Percentiles rank a stretch among this genome's conserved stretches.
phyloP scores from a whole-genome alignment of 2,888 invertebrate species.

The Drosophila meridionalis region DNA sequence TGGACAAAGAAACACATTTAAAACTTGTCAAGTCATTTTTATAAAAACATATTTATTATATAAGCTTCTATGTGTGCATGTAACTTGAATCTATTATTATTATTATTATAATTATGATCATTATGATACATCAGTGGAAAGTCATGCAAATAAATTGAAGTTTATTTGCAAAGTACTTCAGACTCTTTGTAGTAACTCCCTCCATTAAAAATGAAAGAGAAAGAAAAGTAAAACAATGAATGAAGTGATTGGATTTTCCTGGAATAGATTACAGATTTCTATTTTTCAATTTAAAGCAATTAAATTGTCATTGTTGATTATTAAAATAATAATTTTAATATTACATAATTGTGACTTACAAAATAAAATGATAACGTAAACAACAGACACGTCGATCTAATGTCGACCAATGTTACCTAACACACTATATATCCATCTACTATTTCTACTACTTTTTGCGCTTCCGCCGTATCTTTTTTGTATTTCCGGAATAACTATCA shows the following conservation, averaged over 20 bases:
- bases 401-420: constrained; percentile 34
- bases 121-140: constrained; percentile 36
- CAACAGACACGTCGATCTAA: constrained; percentile 44
- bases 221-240: constrained; percentile 29
- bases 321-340: constrained; percentile 79
- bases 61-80: constrained; percentile 60
- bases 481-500: constrained; percentile 59
- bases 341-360: constrained; percentile 77
- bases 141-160: constrained; percentile 50
- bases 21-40: constrained; percentile 56
- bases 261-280: constrained; percentile 73
- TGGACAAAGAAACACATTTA: constrained; percentile 16
- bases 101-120: constrained; percentile 25
- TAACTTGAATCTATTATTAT: constrained; percentile 41
- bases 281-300: constrained; percentile 80
- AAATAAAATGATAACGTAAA: constrained; percentile 70
- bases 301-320: constrained; percentile 81
- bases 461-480: constrained; percentile 79
- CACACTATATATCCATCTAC: constrained; percentile 7
- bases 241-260: constrained; percentile 77
- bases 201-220: constrained; percentile 42
- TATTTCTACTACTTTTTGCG: constrained; percentile 74
- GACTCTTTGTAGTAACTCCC: constrained; percentile 70
- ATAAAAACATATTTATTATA: constrained; percentile 53
- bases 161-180: constrained; percentile 59